Base-by-base conservation (phyloP, 2,888 invertebrate species). In the Dendrolimus pini region DNA sequence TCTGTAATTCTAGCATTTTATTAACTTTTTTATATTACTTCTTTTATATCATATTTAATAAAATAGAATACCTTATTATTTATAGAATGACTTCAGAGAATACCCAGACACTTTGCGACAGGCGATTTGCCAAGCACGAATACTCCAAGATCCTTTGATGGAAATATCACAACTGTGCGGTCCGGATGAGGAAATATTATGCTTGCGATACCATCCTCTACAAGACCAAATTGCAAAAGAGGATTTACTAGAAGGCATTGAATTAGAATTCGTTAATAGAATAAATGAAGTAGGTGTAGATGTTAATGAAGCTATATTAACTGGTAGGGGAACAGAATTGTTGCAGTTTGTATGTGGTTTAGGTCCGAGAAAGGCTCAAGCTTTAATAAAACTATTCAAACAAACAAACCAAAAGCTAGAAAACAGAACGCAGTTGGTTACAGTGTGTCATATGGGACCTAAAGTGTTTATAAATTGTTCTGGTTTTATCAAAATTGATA, bases 391-490 rank as follows among this genome's bases (percentile, higher is more conserved):
- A 85, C 93, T 96, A 41, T 91, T 98, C 61, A 97, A 97, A 78
- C 97, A 97, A 78, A 96, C 96, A 0, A 98, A 98, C 84, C 97
- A 97, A 74, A 93, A 98, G 53, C 82, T 99, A 55, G 98, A 98
- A 85, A 99, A 98, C 80, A 92, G 99, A 74, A 98, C 98, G 0
- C 98, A 99, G 77, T 90, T 99, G 18, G 98, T 99, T 12, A 98
- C 98, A 0, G 93, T 95, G 2, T 99, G 98, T 78, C 97, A 98
- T 75, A 97, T 99, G 96, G 99, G 99, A 0, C 99, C 99, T 0
- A 98, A 98, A 88, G 98, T 99, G 0, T 99, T 99, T 77, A 98
- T 99, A 67, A 99, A 99, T 81, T 99, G 99, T 88, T 98, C 99
- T 9, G 99, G 99, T 41, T 99, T 99, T 80, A 98, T 99, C 59